Percentiles rank a stretch among this genome's conserved stretches.
phyloP scores from a whole-genome alignment of 2,888 invertebrate species.

The Drosophila nigritarsus region DNA sequence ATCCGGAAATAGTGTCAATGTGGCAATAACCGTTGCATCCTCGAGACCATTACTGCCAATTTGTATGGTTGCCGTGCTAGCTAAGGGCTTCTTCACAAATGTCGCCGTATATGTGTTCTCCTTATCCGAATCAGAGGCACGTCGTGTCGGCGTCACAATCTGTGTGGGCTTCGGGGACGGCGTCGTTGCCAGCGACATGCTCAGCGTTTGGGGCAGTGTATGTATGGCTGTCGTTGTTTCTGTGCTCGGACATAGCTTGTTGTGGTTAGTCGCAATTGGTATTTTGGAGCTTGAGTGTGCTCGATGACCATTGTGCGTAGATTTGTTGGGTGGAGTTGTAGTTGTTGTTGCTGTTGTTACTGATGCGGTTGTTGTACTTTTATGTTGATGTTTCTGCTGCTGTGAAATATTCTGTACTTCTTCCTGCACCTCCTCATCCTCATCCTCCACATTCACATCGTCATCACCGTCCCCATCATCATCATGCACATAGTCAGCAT shows the following conservation, averaged over 20 bases:
- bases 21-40: constrained; percentile 71
- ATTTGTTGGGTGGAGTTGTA: constrained; percentile 32
- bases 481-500: constrained; percentile 64
- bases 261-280: constrained; percentile 57
- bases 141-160: constrained; percentile 73
- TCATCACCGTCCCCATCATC: constrained; percentile 74
- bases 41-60: constrained; percentile 67
- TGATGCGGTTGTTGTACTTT: constrained; percentile 11
- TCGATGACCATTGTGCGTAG: constrained; percentile 54
- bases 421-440: constrained; percentile 35
- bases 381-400: constrained; percentile 25
- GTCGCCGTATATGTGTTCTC: constrained; percentile 83
- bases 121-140: constrained; percentile 83
- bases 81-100: constrained; percentile 74
- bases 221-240: constrained; percentile 70
- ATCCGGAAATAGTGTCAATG: constrained; percentile 86
- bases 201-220: constrained; percentile 63
- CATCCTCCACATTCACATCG: constrained; percentile 42
- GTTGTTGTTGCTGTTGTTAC: constrained; percentile 25
- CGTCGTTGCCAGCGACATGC: constrained; percentile 43
- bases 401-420: constrained; percentile 31
- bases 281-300: constrained; percentile 56
- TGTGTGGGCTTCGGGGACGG: constrained; percentile 56
- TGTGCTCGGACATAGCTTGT: constrained; percentile 48
- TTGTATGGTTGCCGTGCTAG: constrained; percentile 73